These are phyloP conservation scores for Lissonota sp. DNA, from an alignment of 2,888 invertebrate species.

Conservation along the genomic window DNA sequence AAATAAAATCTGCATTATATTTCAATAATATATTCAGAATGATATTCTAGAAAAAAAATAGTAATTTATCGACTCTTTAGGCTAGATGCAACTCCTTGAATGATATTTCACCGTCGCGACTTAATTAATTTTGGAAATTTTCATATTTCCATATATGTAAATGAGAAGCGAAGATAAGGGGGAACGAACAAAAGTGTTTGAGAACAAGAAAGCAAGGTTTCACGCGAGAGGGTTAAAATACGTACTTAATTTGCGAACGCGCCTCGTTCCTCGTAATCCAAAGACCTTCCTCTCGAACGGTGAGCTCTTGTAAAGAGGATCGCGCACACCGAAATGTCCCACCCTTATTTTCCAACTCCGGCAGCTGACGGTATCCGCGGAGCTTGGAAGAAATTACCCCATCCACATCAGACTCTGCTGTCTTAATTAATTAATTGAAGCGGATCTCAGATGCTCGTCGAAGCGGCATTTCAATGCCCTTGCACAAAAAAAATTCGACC, in stretches of 20 bases:
- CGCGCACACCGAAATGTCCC: not conserved
- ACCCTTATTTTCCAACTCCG: slow-evolving; percentile 1
- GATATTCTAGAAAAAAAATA: no score
- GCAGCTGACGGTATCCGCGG: slow-evolving; percentile 6
- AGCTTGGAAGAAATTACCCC: slow-evolving; percentile 11
- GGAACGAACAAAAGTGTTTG: slow-evolving; percentile 15
- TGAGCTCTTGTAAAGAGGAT: slow-evolving; percentile 14
- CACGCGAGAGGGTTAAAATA: slow-evolving; percentile 37
- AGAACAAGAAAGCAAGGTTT: slow-evolving; percentile 40
- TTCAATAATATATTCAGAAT: no score
- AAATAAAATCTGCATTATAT: no score
- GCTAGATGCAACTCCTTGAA: no score
- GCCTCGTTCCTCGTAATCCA: slow-evolving; percentile 62
- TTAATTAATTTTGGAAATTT: no score
- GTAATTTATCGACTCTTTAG: no score
- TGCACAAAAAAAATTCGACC: not conserved
- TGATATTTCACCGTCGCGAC: no score
- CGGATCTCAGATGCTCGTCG: slow-evolving; percentile 59
- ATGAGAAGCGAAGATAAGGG: not conserved
- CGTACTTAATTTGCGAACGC: slow-evolving; percentile 61
- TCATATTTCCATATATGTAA: not conserved
- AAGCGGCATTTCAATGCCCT: slow-evolving; percentile 45
- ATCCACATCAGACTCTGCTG: slow-evolving; percentile 37
- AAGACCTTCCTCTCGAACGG: slow-evolving; percentile 41
- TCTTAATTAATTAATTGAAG: slow-evolving; percentile 68